phyloP scores from a whole-genome alignment of 2,113 vertebrate genomes.

The Chascanopsetta lugubris region DNA sequence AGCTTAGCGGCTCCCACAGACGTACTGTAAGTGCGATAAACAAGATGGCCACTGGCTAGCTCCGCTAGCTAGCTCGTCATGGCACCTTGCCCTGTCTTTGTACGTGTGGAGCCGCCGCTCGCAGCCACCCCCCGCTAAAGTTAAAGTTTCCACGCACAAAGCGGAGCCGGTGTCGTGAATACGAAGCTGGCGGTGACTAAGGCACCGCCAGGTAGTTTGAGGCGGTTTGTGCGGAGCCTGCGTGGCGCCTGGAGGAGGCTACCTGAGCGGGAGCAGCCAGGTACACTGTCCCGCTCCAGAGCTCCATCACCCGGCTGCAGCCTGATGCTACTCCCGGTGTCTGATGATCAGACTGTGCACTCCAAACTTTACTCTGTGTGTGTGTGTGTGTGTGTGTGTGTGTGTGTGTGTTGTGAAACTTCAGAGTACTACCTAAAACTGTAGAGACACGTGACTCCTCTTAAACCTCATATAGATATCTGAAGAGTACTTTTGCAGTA shows the following conservation, averaged over 20 bases:
- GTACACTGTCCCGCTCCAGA: not conserved
- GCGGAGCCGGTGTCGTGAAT: not conserved
- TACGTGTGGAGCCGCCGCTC: conserved; percentile 45
- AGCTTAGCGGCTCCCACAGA: conserved; percentile 57
- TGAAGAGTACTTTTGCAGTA: too few relatives aligned
- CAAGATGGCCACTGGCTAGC: conserved; percentile 84
- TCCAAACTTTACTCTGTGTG: conserved; percentile 25
- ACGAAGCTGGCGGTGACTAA: not conserved
- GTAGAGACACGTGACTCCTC: too few relatives aligned
- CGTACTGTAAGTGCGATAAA: conserved; percentile 63
- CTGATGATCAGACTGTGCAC: not conserved
- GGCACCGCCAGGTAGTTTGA: too few relatives aligned
- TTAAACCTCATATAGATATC: too few relatives aligned
- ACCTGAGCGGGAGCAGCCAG: conserved; percentile 28
- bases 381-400: not conserved
- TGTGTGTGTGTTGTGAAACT: too few relatives aligned
- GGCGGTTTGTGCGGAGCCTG: conserved; percentile 26
- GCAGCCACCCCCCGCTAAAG: too few relatives aligned
- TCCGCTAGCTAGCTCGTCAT: conserved; percentile 56
- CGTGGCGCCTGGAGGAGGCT: conserved; percentile 52
- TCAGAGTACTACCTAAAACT: too few relatives aligned
- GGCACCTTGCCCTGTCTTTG: conserved; percentile 76
- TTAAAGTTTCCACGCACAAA: not conserved
- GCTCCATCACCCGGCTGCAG: not conserved
- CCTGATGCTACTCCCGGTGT: not conserved